A percentile compares a stretch with the other conserved stretches of the same genome.
Evolutionary conservation across 2,888 invertebrate genomes (phyloP).

Genomic region (Timema podura): DNA sequence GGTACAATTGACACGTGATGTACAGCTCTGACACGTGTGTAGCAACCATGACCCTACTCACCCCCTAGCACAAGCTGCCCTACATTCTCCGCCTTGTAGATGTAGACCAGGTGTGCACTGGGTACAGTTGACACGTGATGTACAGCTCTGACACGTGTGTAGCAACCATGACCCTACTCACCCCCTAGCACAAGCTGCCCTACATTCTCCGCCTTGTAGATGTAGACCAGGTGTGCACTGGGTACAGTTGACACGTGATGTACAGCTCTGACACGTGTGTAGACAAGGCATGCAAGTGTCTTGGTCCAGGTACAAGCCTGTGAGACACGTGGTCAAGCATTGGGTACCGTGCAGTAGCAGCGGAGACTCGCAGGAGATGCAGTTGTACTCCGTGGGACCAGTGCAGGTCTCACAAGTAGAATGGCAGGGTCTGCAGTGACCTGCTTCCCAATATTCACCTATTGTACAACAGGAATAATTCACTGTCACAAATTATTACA

Average conservation of each 20-base stretch:
- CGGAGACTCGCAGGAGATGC: slow-evolving; percentile 65
- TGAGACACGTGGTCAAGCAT: slow-evolving; percentile 72
- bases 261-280: slow-evolving; percentile 73
- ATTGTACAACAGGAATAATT: slow-evolving; percentile 44
- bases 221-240: slow-evolving; percentile 69
- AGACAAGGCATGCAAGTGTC: slow-evolving; percentile 74
- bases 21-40: slow-evolving; percentile 34
- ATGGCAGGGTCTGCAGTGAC: slow-evolving; percentile 70
- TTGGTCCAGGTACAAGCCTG: slow-evolving; percentile 68
- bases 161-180: slow-evolving; percentile 40
- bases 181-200: slow-evolving; percentile 72
- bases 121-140: slow-evolving; percentile 34
- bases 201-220: slow-evolving; percentile 78
- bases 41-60: slow-evolving; percentile 40
- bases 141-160: slow-evolving; percentile 34
- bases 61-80: slow-evolving; percentile 38
- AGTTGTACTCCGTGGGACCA: slow-evolving; percentile 67
- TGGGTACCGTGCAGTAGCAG: slow-evolving; percentile 67
- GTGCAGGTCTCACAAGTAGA: slow-evolving; percentile 76
- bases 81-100: slow-evolving; percentile 36
- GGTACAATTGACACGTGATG: slow-evolving; percentile 34
- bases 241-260: slow-evolving; percentile 75
- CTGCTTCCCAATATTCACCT: slow-evolving; percentile 63
- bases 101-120: slow-evolving; percentile 36
- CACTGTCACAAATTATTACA: too few species aligned